Base-by-base conservation (phyloP, 1,140 invertebrate species). In the Orius insidiosus region DNA sequence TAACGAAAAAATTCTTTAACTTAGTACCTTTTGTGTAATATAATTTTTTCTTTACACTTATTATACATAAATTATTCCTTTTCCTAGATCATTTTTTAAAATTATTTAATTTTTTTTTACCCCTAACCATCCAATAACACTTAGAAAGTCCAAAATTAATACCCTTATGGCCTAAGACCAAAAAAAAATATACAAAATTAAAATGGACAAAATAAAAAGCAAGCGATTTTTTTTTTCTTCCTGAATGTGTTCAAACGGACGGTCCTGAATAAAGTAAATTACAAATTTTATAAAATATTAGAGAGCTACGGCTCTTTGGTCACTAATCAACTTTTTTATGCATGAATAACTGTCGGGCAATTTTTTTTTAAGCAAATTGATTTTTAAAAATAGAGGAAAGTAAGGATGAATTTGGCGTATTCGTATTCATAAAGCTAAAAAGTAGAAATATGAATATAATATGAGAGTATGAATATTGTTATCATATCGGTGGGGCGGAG, bases 91-190 rank as follows among this genome's bases (percentile, higher is more conserved):
- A 36, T 45, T 34, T 36, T 15, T 11, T 15, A 3, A 36, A 36
- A 36, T 36, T 15, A 3, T 31, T 43, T n/a, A n/a, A n/a, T n/a
- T 4, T 43, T 43, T 30, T 30, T 15, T 24, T 8, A 47, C 45
- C 45, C 45, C 36, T 24, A 47, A 30, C 45, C 45, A 47, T 47
- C 24, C 35, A 35, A 45, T 34, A 34, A 39, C 36, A 47, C 31
- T 39, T 39, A 19, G 24, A 47, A 47, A 8, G 11, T 47, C 24
- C 9, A 47, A 45, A 47, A 16, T 24, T 47, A 18, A 47, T 19
- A 30, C 35, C 10, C 36, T 14, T 46, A 30, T 47, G 11, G 11
- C 38, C 36, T 38, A 38, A n/a, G 31, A 39, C 18, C 36, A 37
- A 47, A 18, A 35, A 45, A 6, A 30, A 30, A n/a, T 41, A 16